These are phyloP conservation scores for Lasioglossum malachurum DNA, from an alignment of 2,888 invertebrate genomes.

Conservation along the genomic window DNA sequence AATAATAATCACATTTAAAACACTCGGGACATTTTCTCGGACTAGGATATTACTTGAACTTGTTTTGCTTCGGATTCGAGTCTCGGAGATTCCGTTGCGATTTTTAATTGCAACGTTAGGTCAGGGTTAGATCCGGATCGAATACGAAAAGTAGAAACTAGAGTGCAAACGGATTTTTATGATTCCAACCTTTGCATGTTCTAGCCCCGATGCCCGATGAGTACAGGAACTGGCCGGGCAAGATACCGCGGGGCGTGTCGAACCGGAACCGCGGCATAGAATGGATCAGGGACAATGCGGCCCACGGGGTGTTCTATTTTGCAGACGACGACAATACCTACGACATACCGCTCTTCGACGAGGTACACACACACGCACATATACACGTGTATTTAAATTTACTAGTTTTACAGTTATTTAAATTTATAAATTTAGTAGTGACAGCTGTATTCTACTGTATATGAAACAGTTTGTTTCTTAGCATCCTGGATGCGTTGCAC, in stretches of 20 bases:
- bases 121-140: not conserved
- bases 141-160: not conserved
- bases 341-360: conserved; percentile 90
- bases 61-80: too few species aligned
- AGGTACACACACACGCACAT: conserved; percentile 85
- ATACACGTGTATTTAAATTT: too few species aligned
- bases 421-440: not conserved
- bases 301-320: conserved; percentile 91
- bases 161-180: not conserved
- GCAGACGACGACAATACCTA: conserved; percentile 94
- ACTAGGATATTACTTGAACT: too few species aligned
- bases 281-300: conserved; percentile 90
- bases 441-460: not conserved
- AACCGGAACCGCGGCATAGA: conserved; percentile 90
- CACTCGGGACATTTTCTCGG: too few species aligned
- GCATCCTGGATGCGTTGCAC: too few species aligned
- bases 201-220: conserved; percentile 89
- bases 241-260: conserved; percentile 90
- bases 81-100: not conserved
- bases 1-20: conserved; percentile 44
- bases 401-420: too few species aligned
- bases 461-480: too few species aligned
- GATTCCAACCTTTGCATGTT: not conserved
- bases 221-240: conserved; percentile 87
- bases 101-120: not conserved